Evolutionary conservation across 2,888 invertebrate genomes (phyloP).

Genomic region (Camptogramma bilineatum): DNA sequence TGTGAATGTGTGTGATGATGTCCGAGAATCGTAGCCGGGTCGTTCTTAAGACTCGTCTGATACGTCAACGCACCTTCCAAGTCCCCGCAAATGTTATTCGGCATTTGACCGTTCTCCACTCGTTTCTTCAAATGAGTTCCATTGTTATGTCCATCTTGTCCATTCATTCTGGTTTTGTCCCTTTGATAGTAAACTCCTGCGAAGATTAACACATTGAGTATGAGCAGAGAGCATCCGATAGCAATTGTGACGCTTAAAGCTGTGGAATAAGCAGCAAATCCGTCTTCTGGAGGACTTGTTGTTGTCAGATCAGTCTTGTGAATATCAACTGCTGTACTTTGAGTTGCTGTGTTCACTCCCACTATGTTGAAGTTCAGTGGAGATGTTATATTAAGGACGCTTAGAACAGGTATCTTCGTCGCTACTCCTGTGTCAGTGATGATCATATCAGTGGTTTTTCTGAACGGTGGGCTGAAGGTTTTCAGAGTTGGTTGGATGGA

Average conservation of each 20-base stretch:
- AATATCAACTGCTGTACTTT: constrained; percentile 65
- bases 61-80: constrained; percentile 86
- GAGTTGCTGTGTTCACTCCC: constrained; percentile 71
- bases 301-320: constrained; percentile 79
- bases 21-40: constrained; percentile 89
- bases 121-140: constrained; percentile 87
- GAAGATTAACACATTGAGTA: constrained; percentile 96
- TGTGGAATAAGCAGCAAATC: constrained; percentile 95
- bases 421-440: constrained; percentile 73
- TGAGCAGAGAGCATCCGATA: constrained; percentile 96
- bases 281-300: constrained; percentile 90
- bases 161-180: constrained; percentile 91
- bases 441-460: constrained; percentile 83
- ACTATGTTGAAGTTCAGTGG: constrained; percentile 75
- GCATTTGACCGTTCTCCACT: constrained; percentile 94
- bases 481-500: constrained; percentile 82
- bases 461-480: constrained; percentile 84
- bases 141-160: constrained; percentile 82
- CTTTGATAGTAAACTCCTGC: constrained; percentile 97
- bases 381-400: constrained; percentile 74
- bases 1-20: constrained; percentile 91
- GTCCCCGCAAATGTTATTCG: constrained; percentile 95
- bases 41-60: constrained; percentile 86
- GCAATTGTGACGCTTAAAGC: constrained; percentile 97
- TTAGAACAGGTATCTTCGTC: constrained; percentile 71